Evolutionary conservation across 2,888 invertebrate genomes (phyloP), one percentile per base, ranked within the genome.

Genomic region (Drosophila dives): DNA sequence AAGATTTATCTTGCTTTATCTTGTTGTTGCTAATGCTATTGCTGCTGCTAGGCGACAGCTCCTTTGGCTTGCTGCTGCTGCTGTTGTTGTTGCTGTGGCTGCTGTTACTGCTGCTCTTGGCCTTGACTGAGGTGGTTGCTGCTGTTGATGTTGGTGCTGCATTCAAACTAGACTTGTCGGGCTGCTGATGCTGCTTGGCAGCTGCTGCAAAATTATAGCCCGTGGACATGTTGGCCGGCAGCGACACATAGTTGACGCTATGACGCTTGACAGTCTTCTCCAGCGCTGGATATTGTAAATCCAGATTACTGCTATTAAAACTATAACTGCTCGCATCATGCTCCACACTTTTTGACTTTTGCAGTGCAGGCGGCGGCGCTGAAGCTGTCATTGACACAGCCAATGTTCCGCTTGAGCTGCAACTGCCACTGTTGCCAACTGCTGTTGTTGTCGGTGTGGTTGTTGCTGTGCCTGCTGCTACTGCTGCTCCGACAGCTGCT

Each of bases 201-300:
- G 86, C 86, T 17, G 86, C 86, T 6, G 81, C 81, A 73, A 81
- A 79, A 53, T 83, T 83, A 56, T 58, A 69, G 63, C 64, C n/a
- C 17, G 48, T 55, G 40, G 53, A 42, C 6, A 38, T 34, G 15
- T 33, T n/a, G 6, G 72, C 32, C 6, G 77, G 48, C 64, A 74
- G 34, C 55, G 83, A 77, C 15, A 90, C 86, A 76, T 90, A 91
- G 42, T 89, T 85, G 42, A 90, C 80, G 71, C 90, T 92, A 80
- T 92, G 92, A 60, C 92, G 84, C 86, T 94, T 92, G 32, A 93
- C 89, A 0, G 93, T 93, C 86, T 93, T 93, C 76, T 93, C 93
- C 29, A 94, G 80, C 51, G 93, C 93, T 36, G 94, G 94, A 86
- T 94, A 94, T 71, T 93, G 94, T 48, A 91, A 80, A 70, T 91